Evolutionary conservation across 2,113 vertebrate genomes (phyloP), one percentile per base, ranked within the genome.

Genomic region (Spheniscus mendiculus): DNA sequence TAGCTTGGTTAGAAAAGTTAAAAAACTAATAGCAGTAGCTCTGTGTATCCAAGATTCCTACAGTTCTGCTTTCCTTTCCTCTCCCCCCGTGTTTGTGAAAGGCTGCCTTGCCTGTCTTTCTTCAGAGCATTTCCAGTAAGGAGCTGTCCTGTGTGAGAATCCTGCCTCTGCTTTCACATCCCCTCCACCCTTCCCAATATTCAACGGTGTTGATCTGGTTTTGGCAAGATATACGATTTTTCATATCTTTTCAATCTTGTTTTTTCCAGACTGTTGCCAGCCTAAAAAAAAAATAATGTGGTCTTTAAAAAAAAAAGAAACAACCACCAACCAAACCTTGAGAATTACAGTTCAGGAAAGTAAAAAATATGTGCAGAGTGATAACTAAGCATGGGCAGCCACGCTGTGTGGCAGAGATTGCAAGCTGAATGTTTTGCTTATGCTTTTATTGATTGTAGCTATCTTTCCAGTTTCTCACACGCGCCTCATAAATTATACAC

Each of bases 391-490:
- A 96, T 77, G 55, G 74, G 45, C 58, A 95, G 42, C 62, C 62
- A 36, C 0, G 1, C 36, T 88, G 66, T 55, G 71, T 80, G 62
- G 44, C 81, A 95, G 84, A 95, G 87, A 96, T 91, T 96, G 66
- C 59, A 86, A 69, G 50, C 78, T 91, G 81, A 70, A 77, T 81
- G 55, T 80, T 95, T 96, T 96, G 62, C 44, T 91, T 77, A 34
- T 83, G 74, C 61, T 96, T 16, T n/a, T 90, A 70, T 44, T 93
- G 84, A 90, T 77, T 88, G 59, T 29, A 93, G 70, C 53, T 91
- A 72, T 93, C 89, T 95, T 87, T 89, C 66, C 73, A 91, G 81
- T 89, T 92, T 94, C 70, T 94, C 74, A 66, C 22, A 93, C 1
- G 1, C 1, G 0, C n/a, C 38, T 95, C 84, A 88, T 95, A 91